These are phyloP conservation scores for Daktulosphaira vitifoliae DNA, from an alignment of 1,140 invertebrate species.

Conservation along the genomic window DNA sequence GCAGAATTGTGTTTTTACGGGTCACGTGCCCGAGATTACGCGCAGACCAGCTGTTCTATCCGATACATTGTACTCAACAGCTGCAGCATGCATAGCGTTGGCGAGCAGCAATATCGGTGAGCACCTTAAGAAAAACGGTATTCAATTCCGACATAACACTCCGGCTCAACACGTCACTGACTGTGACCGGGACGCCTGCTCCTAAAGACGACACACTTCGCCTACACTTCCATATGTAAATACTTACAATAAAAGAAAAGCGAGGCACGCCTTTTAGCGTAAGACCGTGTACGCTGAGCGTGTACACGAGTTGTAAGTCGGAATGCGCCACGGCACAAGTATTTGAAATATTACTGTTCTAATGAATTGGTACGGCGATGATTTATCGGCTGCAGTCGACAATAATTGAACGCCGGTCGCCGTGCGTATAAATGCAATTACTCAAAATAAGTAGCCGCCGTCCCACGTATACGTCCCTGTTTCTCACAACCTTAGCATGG, in stretches of 20 bases:
- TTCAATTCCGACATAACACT: too few species aligned
- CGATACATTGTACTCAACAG: too few species aligned
- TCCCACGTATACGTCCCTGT: background rate
- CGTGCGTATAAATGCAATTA: conserved; percentile 22
- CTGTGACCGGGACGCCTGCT: too few species aligned
- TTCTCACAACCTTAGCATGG: conserved; percentile 4
- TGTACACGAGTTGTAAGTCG: background rate
- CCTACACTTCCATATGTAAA: conserved; percentile 6
- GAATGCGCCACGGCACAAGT: background rate
- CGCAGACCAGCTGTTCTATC: too few species aligned
- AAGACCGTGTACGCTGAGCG: background rate
- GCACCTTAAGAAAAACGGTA: too few species aligned
- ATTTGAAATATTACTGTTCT: conserved; percentile 30
- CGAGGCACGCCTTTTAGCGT: conserved; percentile 23
- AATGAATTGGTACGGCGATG: conserved; percentile 27
- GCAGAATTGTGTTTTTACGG: too few species aligned
- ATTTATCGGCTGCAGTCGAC: conserved; percentile 25
- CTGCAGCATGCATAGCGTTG: too few species aligned
- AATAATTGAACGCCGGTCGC: conserved; percentile 28
- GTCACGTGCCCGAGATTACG: too few species aligned
- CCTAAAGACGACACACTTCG: too few species aligned
- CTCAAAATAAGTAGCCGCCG: conserved; percentile 32
- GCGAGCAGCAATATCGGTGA: too few species aligned
- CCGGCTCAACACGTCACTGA: too few species aligned
- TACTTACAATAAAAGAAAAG: background rate